Evolutionary conservation across 2,888 invertebrate genomes (phyloP), one percentile per base, ranked within the genome.

Genomic region (Orthonevra nobilis): DNA sequence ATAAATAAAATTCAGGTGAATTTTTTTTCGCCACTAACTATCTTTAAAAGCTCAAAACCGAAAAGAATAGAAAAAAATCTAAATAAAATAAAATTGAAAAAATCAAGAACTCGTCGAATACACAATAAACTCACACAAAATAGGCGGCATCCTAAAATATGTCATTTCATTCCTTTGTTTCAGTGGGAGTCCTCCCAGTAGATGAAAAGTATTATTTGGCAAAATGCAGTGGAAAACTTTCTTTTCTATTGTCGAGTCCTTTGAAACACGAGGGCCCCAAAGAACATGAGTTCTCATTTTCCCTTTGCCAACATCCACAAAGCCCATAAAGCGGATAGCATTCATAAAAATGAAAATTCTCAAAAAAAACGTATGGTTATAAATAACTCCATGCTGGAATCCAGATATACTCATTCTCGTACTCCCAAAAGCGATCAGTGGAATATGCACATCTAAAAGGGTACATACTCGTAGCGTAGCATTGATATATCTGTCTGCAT

Each of bases 401-500:
- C 34, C 52, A 28, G 34, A 46, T 50, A 28, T 10, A 28, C n/a
- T 15, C 34, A 3, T 17, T 20, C 46, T 46, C 28, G n/a, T n/a
- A n/a, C n/a, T n/a, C n/a, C n/a, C n/a, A 23, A 46, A 56, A 10
- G 36, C 40, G 20, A 54, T 54, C 64, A 23, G 5, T 10, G 20
- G 32, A 34, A 46, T 23, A 68, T 58, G 56, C 56, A 48, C 28
- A 34, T 36, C 19, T 17, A 26, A 23, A 19, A 32, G 50, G 40
- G 9, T 64, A 66, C 28, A 66, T 4, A n/a, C n/a, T n/a, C n/a
- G n/a, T n/a, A 32, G 56, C 30, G 38, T 28, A 68, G 28, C 48
- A 26, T 63, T 75, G 63, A 63, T 68, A 73, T 66, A 42, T 61
- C 60, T 60, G 61, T 56, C 54, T 69, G 75, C 69, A 56, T 63